phyloP scores from a whole-genome alignment of 2,797 vertebrate species.

The Pipistrellus pipistrellus region DNA sequence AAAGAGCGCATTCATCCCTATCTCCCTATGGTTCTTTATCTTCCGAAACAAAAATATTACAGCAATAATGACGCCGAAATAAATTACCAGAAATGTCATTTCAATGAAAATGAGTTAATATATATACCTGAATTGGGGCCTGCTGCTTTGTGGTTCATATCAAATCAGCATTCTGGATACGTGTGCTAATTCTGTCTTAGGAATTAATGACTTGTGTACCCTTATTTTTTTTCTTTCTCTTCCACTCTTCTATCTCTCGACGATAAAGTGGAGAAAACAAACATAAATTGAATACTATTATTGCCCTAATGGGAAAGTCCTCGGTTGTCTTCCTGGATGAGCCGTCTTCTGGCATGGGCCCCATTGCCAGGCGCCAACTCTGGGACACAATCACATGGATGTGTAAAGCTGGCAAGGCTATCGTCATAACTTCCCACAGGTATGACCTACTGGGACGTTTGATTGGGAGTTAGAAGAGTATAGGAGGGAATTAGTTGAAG shows the following conservation, averaged over 20 bases:
- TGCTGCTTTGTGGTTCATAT: background rate
- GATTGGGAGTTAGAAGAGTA: background rate
- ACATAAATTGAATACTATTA: constrained; percentile 94
- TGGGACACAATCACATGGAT: constrained; percentile 95
- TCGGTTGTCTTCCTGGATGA: constrained; percentile 97
- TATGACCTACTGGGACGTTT: constrained; percentile 67
- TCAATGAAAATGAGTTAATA: background rate
- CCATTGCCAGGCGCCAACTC: constrained; percentile 92
- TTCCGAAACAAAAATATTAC: constrained; percentile 17
- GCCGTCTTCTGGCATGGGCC: constrained; percentile 97
- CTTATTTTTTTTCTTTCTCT: background rate
- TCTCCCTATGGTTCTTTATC: background rate
- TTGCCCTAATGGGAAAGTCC: constrained; percentile 96
- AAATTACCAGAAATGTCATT: background rate
- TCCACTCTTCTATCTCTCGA: rapidly evolving
- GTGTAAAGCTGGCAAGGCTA: constrained; percentile 94
- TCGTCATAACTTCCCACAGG: constrained; percentile 98
- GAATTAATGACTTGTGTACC: background rate
- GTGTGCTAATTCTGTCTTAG: background rate
- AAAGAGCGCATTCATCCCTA: background rate
- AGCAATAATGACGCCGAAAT: background rate
- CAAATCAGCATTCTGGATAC: constrained; percentile 11
- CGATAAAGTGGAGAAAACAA: constrained; percentile 93
- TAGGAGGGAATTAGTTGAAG: background rate
- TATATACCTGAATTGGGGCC: background rate